phyloP scores from a whole-genome alignment of 2,888 invertebrate species.

The Salpingus planirostris region DNA sequence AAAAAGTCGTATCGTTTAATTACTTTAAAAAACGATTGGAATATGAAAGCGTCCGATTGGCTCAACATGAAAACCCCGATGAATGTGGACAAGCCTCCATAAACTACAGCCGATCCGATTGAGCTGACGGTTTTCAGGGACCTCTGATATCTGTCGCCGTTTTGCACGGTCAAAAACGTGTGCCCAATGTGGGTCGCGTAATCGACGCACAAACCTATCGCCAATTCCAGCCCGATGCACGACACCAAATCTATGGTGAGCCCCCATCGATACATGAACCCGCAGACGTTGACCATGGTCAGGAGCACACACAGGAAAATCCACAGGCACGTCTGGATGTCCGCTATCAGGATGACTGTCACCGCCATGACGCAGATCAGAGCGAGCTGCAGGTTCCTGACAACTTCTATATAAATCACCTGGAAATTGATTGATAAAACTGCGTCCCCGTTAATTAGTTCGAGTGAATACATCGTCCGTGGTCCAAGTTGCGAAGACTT shows the following conservation, averaged over 20 bases:
- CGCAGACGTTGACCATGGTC: constrained; percentile 65
- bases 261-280: constrained; percentile 74
- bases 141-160: constrained; percentile 48
- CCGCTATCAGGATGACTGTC: constrained; percentile 64
- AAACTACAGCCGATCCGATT: constrained; percentile 68
- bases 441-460: constrained; percentile 1
- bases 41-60: constrained; percentile 66
- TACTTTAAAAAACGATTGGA: constrained; percentile 63
- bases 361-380: constrained; percentile 72
- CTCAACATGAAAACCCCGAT: constrained; percentile 62
- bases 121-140: constrained; percentile 57
- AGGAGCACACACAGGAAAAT: constrained; percentile 67
- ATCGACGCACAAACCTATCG: constrained; percentile 75
- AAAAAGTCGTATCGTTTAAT: background rate
- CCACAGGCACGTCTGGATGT: constrained; percentile 68
- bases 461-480: constrained; percentile 56
- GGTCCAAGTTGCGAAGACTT: constrained; percentile 65
- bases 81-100: constrained; percentile 70
- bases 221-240: constrained; percentile 70
- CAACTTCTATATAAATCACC: constrained; percentile 64
- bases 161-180: constrained; percentile 59
- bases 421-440: constrained; percentile 25
- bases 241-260: constrained; percentile 74
- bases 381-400: constrained; percentile 66
- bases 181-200: constrained; percentile 77